Base-by-base conservation (phyloP, 2,888 invertebrate genomes). In the Stenotaenia linearis region DNA sequence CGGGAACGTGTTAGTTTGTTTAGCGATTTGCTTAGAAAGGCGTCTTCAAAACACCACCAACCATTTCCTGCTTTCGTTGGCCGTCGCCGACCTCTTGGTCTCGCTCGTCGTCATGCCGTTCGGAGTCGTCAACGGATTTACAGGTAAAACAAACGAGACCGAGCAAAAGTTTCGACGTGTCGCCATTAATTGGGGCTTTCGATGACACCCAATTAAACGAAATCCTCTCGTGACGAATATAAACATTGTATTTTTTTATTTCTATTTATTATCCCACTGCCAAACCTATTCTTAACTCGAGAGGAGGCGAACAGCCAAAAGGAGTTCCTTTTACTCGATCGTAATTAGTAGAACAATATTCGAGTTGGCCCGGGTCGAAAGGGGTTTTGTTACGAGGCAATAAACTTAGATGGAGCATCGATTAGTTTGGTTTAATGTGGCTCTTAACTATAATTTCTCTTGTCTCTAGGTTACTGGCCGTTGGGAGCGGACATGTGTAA, bases 21-120 rank as follows among this genome's bases (percentile, higher is more conserved):
- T 97, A 84, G 97, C 97, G 0, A 95, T 98, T 83, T 92, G 92
- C 81, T 89, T 95, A 85, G 97, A 98, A 88, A 91, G 93, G 81
- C 90, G 93, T 84, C 88, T 97, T 81, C 97, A 97, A 87, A 97
- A 96, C 87, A 94, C 96, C 82, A 97, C 97, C 82, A 98, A 97
- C 88, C 97, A 97, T 88, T 97, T 97, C 87, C 89, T 97, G 81
- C 89, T 97, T 84, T 97, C 97, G 25, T 87, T 98, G 86, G 96
- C 97, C 74, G 92, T 97, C 79, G 97, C 97, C 78, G 97, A 98
- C 88, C 89, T 97, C 80, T 89, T 97, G 81, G 97, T 97, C 85
- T 96, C 95, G 84, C 88, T 96, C 82, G 93, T 97, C 85, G 97
- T 97, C 80, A 98, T 98, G 97, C 97, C 97, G 3, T 90, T 97